A percentile compares a stretch with the other conserved stretches of the same genome.
Conservation (phyloP, 2,113 vertebrate species). For the Cnemophilus loriae region DNA sequence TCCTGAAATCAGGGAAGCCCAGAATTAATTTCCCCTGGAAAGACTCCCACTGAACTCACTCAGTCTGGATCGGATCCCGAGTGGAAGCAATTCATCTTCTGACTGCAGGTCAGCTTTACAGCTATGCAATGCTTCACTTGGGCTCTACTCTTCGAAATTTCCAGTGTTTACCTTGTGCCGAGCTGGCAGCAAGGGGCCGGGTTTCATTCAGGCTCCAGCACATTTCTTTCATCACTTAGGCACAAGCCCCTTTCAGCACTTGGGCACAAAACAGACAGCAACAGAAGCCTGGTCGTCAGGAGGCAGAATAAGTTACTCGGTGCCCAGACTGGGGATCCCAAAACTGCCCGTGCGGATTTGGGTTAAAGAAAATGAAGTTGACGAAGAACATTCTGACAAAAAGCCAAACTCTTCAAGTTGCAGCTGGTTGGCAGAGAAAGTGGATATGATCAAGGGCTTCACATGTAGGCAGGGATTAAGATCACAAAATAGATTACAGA, state of each 20-base stretch:
- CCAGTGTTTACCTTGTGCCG: background rate
- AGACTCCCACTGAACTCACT: background rate
- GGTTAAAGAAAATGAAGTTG: background rate
- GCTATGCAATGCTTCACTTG: background rate
- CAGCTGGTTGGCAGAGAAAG: background rate
- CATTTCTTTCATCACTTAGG: background rate
- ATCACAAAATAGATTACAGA: background rate
- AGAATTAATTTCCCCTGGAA: background rate
- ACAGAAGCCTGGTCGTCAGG: accelerated
- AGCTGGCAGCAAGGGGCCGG: background rate
- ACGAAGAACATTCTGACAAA: background rate
- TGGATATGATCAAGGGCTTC: background rate
- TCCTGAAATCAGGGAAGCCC: background rate
- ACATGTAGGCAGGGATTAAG: background rate
- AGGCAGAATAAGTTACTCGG: background rate
- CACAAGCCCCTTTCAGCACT: background rate
- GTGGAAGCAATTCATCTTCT: background rate
- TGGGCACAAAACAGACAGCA: background rate
- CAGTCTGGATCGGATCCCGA: background rate
- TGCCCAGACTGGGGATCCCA: background rate
- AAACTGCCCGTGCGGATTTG: background rate
- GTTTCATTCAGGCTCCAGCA: background rate
- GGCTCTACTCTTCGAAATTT: accelerated
- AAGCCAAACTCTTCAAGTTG: background rate
- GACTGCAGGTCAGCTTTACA: background rate